Evolutionary conservation across 35 echinoderm and acorn worm genomes (phyloP).

Genomic region (Strongylocentrotus purpuratus): DNA sequence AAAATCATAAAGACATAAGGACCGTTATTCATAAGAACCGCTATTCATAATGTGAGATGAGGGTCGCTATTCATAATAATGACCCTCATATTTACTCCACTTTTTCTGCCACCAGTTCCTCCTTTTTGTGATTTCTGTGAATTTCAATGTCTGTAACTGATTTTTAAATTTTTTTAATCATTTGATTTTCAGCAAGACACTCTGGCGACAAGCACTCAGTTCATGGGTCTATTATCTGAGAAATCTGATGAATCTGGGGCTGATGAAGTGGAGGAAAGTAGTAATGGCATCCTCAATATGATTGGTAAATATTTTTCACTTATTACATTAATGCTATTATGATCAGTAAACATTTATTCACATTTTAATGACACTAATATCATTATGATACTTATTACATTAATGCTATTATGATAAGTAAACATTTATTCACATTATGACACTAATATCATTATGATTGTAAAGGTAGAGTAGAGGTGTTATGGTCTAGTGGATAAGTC

Average conservation of each 20-base stretch:
- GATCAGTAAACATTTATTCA: too few species aligned
- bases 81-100: too few species aligned
- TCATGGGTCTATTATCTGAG: constrained; percentile 71
- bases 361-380: too few species aligned
- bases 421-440: too few species aligned
- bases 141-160: background rate
- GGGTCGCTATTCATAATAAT: too few species aligned
- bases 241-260: constrained; percentile 71
- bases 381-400: background rate
- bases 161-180: background rate
- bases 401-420: background rate
- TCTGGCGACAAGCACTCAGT: constrained; percentile 55
- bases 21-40: too few species aligned
- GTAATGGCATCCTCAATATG: constrained; percentile 74
- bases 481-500: too few species aligned
- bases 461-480: too few species aligned
- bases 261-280: constrained; percentile 78
- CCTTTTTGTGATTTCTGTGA: background rate
- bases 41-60: too few species aligned
- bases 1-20: too few species aligned
- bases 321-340: background rate
- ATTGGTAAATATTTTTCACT: constrained; percentile 55
- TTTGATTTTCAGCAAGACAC: constrained; percentile 50
- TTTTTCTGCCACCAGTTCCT: background rate
- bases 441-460: too few species aligned